phyloP scores from a whole-genome alignment of 2,888 invertebrate species.

The Cotesia congregata region DNA sequence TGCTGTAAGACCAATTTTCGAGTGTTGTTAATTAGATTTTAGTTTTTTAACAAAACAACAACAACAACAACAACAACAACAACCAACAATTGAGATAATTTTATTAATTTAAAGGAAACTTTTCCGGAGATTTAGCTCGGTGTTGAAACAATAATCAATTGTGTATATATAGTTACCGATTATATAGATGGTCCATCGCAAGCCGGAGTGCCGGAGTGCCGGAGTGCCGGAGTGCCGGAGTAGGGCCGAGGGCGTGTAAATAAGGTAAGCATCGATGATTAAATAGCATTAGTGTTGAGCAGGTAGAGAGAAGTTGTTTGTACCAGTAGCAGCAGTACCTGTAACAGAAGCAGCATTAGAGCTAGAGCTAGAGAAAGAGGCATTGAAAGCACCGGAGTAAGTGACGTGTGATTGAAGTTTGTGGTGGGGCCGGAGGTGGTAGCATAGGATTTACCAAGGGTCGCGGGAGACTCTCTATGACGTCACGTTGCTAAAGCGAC shows the following conservation, averaged over 20 bases:
- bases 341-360: background rate
- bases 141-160: constrained; percentile 21
- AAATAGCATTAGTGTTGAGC: constrained; percentile 37
- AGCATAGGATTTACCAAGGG: background rate
- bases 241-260: constrained; percentile 13
- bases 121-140: background rate
- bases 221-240: background rate
- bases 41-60: background rate
- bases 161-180: constrained; percentile 19
- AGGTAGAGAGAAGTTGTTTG: constrained; percentile 14
- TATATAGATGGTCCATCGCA: constrained; percentile 37
- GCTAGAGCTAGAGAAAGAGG: background rate
- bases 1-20: background rate
- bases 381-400: constrained; percentile 13
- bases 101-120: too few species aligned
- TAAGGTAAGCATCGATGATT: constrained; percentile 40
- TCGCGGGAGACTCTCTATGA: constrained; percentile 57
- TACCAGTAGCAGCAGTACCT: background rate
- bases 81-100: too few species aligned
- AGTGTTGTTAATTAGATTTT: background rate
- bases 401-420: constrained; percentile 27
- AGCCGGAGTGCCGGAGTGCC: background rate
- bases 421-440: constrained; percentile 21
- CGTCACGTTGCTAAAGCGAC: constrained; percentile 71
- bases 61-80: too few species aligned